Percentiles rank a stretch among this genome's conserved stretches.
phyloP scores from a whole-genome alignment of 2,888 invertebrate species.

The Masnerella sp. region DNA sequence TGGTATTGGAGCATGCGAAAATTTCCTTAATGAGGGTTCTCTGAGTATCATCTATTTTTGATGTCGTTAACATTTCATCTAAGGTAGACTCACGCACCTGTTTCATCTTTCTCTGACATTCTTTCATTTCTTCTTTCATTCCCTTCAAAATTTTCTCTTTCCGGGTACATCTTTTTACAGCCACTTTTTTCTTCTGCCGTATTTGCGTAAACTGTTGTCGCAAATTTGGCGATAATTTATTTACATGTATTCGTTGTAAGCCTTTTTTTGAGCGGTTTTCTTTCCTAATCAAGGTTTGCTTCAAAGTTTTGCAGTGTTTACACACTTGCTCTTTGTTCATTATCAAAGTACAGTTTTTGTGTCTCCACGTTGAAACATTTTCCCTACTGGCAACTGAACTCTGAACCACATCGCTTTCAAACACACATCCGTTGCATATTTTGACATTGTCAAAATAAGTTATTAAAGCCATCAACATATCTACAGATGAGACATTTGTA shows the following conservation, averaged over 20 bases:
- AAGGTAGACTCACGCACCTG: background rate
- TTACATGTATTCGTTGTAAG: background rate
- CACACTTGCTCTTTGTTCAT: constrained; percentile 2
- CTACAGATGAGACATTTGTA: constrained; percentile 3
- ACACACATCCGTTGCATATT: constrained; percentile 18
- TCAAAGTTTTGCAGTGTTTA: constrained; percentile 7
- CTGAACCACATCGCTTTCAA: background rate
- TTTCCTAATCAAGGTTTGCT: constrained; percentile 8
- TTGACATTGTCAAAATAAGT: constrained; percentile 6
- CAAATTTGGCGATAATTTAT: constrained; percentile 6
- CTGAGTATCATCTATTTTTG: constrained; percentile 10
- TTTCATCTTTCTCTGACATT: constrained; percentile 6
- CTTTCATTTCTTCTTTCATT: constrained; percentile 11
- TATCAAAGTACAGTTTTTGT: constrained; percentile 13
- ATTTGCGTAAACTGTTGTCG: background rate
- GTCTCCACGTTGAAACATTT: constrained; percentile 23
- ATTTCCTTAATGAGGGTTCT: constrained; percentile 12
- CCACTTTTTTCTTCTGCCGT: constrained; percentile 3
- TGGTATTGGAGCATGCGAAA: background rate
- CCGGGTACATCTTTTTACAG: background rate
- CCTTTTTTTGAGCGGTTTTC: constrained; percentile 15
- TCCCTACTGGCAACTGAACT: constrained; percentile 11
- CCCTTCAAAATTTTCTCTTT: constrained; percentile 9
- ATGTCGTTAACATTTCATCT: constrained; percentile 8
- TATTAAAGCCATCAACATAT: constrained; percentile 18